A percentile compares a stretch with the other conserved stretches of the same genome.
Conservation (phyloP, 92 coral and sea anemone species). For the Ricordea florida region DNA sequence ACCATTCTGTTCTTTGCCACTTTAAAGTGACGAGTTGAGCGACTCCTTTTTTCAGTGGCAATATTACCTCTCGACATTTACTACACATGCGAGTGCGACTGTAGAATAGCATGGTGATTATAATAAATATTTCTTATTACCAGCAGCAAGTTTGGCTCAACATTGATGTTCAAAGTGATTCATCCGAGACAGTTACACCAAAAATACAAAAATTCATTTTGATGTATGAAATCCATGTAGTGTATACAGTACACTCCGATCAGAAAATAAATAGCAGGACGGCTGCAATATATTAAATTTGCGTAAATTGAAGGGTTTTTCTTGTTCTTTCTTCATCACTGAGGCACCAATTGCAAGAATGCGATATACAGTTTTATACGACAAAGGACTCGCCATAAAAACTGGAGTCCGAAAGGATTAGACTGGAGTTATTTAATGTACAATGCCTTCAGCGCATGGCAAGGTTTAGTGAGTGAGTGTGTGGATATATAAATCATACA, state of each 20-base stretch:
- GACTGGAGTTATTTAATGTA: constrained; percentile 20
- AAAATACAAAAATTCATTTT: constrained; percentile 27
- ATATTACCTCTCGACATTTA: too few relatives aligned
- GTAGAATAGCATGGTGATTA: too few relatives aligned
- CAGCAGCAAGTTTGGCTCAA: too few relatives aligned
- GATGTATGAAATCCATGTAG: too few relatives aligned
- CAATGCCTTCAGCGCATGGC: constrained; percentile 28
- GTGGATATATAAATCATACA: constrained; percentile 15
- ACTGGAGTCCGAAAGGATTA: constrained; percentile 10
- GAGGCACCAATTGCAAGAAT: constrained; percentile 7
- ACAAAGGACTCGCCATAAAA: constrained; percentile 39
- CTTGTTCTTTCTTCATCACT: constrained; percentile 33
- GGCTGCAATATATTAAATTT: constrained; percentile 70
- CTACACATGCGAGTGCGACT: too few relatives aligned
- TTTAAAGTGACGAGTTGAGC: too few relatives aligned
- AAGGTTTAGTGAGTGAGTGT: constrained; percentile 30
- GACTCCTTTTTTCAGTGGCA: too few relatives aligned
- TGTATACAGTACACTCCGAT: constrained; percentile 24
- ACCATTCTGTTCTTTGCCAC: too few relatives aligned
- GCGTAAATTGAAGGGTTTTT: constrained; percentile 34
- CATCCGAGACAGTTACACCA: too few relatives aligned
- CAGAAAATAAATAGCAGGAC: constrained; percentile 76
- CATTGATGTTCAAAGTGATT: too few relatives aligned
- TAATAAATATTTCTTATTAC: too few relatives aligned
- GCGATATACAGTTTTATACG: constrained; percentile 18